These are phyloP conservation scores for Venustaconcha ellipsiformis DNA, from an alignment of 1,140 invertebrate genomes.

Conservation along the genomic window DNA sequence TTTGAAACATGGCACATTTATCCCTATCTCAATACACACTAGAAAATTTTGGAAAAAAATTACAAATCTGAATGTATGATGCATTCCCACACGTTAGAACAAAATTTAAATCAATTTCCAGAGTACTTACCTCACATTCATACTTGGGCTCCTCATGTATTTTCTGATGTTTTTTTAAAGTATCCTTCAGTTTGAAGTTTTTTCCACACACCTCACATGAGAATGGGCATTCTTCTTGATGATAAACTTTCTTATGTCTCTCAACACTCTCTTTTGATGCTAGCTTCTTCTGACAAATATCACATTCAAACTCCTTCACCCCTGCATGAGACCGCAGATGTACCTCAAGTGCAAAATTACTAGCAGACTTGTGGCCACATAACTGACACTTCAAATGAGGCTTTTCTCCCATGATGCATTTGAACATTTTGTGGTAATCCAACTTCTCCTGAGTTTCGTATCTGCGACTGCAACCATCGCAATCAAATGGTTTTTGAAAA, in stretches of 20 bases:
- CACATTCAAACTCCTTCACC: constrained; percentile 42
- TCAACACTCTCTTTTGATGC: constrained; percentile 22
- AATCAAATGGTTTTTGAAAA: constrained; percentile 13
- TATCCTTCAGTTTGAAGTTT: constrained; percentile 24
- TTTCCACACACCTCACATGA: constrained; percentile 16
- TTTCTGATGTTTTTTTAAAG: constrained; percentile 21
- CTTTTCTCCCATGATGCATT: constrained; percentile 8
- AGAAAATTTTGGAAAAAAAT: too few species aligned
- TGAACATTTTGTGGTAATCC: not conserved
- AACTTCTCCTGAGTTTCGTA: constrained; percentile 9
- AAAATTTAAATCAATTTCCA: constrained; percentile 37
- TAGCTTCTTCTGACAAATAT: constrained; percentile 29
- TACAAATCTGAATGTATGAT: too few species aligned
- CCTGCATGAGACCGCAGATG: constrained; percentile 38
- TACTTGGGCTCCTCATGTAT: constrained; percentile 30
- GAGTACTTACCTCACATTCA: constrained; percentile 20
- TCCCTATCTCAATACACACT: too few species aligned
- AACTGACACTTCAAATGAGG: constrained; percentile 18
- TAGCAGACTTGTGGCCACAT: constrained; percentile 11
- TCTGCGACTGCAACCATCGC: constrained; percentile 7
- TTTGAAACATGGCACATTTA: too few species aligned
- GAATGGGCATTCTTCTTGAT: constrained; percentile 19
- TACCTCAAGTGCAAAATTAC: constrained; percentile 10
- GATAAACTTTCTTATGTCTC: constrained; percentile 14
- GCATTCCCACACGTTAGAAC: too few species aligned